phyloP scores from a whole-genome alignment of 2,888 invertebrate genomes.

The Steromphala cineraria region DNA sequence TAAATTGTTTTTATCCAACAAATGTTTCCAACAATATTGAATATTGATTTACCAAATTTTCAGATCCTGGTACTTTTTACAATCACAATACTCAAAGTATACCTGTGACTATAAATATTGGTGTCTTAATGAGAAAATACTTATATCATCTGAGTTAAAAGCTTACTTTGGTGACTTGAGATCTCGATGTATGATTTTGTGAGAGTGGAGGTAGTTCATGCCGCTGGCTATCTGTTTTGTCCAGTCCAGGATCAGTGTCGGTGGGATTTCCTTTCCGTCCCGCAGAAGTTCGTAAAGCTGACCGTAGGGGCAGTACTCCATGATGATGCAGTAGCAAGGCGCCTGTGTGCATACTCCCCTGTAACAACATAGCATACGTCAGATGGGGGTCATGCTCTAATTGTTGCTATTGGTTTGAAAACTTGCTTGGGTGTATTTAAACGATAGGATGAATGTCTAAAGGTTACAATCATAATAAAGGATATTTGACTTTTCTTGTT shows the following conservation, averaged over 20 bases:
- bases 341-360: slow-evolving; percentile 95
- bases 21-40: no score
- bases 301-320: slow-evolving; percentile 98
- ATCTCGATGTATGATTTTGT: slow-evolving; percentile 98
- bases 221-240: slow-evolving; percentile 95
- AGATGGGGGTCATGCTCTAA: no score
- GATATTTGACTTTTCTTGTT: no score
- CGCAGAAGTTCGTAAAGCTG: slow-evolving; percentile 93
- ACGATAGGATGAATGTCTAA: no score
- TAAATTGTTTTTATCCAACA: no score
- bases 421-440: no score
- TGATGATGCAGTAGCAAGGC: slow-evolving; percentile 94
- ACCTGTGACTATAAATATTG: no score
- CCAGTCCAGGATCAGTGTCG: slow-evolving; percentile 92
- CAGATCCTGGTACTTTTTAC: no score
- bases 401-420: no score
- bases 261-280: slow-evolving; percentile 88
- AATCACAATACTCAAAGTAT: no score
- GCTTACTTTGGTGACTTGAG: slow-evolving; percentile 99
- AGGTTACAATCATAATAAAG: no score
- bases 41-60: no score
- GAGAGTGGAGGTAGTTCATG: slow-evolving; percentile 95
- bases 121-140: background rate
- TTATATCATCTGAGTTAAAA: background rate
- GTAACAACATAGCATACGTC: slow-evolving; percentile 59